Percentiles rank a stretch among this genome's conserved stretches.
These are phyloP conservation scores for Hedya salicella DNA, from an alignment of 2,888 invertebrate genomes.

Conservation along the genomic window DNA sequence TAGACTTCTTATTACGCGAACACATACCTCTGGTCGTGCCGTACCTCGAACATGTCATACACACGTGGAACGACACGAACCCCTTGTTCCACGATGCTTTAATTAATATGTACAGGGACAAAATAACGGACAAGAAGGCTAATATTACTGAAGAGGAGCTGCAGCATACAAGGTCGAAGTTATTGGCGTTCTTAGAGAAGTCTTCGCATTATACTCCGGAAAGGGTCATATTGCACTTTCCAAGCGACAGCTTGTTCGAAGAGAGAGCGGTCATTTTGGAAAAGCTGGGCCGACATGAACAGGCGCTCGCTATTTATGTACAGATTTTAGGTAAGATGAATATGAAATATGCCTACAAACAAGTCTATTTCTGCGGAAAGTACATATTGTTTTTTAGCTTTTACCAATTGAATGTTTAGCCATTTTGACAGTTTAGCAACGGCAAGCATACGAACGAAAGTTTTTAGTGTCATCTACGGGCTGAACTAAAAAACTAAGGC, in stretches of 20 bases:
- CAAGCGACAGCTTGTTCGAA: slow-evolving; percentile 93
- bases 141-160: slow-evolving; percentile 69
- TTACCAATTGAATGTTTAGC: too few relatives aligned
- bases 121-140: slow-evolving; percentile 78
- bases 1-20: slow-evolving; percentile 94
- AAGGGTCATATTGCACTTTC: slow-evolving; percentile 93
- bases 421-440: too few relatives aligned
- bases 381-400: too few relatives aligned
- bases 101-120: slow-evolving; percentile 94
- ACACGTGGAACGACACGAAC: slow-evolving; percentile 94
- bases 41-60: slow-evolving; percentile 97
- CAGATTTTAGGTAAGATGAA: slow-evolving; percentile 87
- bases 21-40: slow-evolving; percentile 94
- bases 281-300: slow-evolving; percentile 94
- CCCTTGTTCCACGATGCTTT: slow-evolving; percentile 95
- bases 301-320: slow-evolving; percentile 96
- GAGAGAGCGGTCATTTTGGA: slow-evolving; percentile 98
- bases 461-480: too few relatives aligned
- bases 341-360: not conserved
- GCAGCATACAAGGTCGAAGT: slow-evolving; percentile 78
- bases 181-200: slow-evolving; percentile 92
- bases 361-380: too few relatives aligned
- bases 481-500: too few relatives aligned
- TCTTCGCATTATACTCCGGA: slow-evolving; percentile 94
- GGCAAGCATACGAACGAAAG: too few relatives aligned